Evolutionary conservation across 2,113 vertebrate genomes (phyloP).

Genomic region (Callipepla californica): DNA sequence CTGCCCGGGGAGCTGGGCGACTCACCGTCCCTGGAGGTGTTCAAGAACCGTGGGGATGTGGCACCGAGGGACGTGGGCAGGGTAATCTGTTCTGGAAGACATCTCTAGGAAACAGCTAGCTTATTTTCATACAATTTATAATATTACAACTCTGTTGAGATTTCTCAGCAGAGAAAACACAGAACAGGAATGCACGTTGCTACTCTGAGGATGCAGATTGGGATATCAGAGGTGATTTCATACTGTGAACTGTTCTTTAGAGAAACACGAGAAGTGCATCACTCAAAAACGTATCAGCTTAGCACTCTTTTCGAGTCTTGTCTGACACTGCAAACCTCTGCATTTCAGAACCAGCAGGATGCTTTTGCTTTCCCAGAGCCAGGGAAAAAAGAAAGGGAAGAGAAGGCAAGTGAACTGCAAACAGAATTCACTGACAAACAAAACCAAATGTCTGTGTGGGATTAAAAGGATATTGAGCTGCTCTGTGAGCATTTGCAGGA

Average conservation of each 20-base stretch:
- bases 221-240: no score
- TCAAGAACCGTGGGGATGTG: no score
- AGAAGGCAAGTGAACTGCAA: neutral
- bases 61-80: no score
- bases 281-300: no score
- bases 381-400: neutral
- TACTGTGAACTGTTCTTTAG: neutral
- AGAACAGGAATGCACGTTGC: neutral
- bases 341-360: no score
- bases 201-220: neutral
- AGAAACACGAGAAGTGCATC: neutral
- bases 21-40: no score
- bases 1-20: no score
- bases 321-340: no score
- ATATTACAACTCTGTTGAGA: neutral
- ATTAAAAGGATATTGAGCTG: neutral
- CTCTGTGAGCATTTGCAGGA: fast-evolving
- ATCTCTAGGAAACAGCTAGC: neutral
- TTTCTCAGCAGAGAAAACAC: neutral
- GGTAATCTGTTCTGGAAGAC: neutral
- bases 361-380: no score
- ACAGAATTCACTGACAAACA: neutral
- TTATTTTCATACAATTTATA: neutral
- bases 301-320: no score
- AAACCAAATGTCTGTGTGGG: neutral